These are phyloP conservation scores for Lamellibrachia luymesi DNA, from an alignment of 1,140 invertebrate species.

Conservation along the genomic window DNA sequence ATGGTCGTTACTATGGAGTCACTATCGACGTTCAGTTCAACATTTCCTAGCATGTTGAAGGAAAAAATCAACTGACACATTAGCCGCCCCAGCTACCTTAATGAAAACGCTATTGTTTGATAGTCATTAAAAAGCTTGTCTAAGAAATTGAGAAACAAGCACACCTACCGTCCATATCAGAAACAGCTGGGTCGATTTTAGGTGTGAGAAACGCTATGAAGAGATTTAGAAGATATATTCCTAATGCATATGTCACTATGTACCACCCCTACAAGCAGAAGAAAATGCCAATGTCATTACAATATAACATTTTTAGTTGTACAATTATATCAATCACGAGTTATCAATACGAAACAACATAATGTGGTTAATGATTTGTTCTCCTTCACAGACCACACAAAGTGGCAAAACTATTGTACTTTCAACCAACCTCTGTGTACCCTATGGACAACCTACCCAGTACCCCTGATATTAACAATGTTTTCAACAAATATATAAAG, in stretches of 20 bases:
- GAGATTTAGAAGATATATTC: constrained; percentile 98
- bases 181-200: constrained; percentile 91
- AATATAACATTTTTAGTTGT: constrained; percentile 18
- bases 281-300: constrained; percentile 33
- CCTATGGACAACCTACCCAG: too few species aligned
- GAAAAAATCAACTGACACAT: too few species aligned
- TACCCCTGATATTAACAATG: background rate
- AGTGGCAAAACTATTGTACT: background rate
- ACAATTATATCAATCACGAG: too few species aligned
- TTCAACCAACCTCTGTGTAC: background rate
- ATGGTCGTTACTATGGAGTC: too few species aligned
- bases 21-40: too few species aligned
- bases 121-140: background rate
- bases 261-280: constrained; percentile 89
- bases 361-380: background rate
- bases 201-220: constrained; percentile 99
- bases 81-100: background rate
- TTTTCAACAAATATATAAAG: background rate
- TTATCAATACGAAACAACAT: too few species aligned
- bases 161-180: constrained; percentile 16
- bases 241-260: constrained; percentile 96
- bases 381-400: background rate
- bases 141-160: background rate
- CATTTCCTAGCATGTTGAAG: too few species aligned
- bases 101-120: background rate